Evolutionary conservation across 2,888 invertebrate genomes (phyloP).

Genomic region (Zygogramma bicolorata): DNA sequence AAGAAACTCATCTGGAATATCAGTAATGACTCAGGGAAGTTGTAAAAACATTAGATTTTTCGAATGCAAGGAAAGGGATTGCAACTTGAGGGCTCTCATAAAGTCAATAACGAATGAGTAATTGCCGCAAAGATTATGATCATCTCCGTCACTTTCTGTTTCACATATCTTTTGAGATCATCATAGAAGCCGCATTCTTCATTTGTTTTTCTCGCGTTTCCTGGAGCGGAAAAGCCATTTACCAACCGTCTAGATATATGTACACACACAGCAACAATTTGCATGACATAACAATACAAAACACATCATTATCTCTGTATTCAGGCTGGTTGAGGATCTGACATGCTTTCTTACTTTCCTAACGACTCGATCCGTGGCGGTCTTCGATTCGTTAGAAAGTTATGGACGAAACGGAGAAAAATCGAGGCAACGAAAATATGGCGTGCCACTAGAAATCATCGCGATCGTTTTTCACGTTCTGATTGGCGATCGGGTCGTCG

Average conservation of each 20-base stretch:
- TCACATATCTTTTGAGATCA: too few species aligned
- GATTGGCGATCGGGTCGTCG: slow-evolving; percentile 1
- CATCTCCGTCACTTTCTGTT: too few species aligned
- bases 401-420: slow-evolving; percentile 1
- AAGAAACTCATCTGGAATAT: too few species aligned
- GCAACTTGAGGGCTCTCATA: too few species aligned
- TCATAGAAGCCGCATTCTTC: not conserved
- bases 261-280: not conserved
- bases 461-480: slow-evolving; percentile 12
- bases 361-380: slow-evolving; percentile 7
- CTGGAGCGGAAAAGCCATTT: not conserved
- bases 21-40: too few species aligned
- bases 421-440: slow-evolving; percentile 17
- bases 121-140: too few species aligned
- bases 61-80: too few species aligned
- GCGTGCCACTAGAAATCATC: slow-evolving; percentile 6
- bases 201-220: not conserved
- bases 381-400: slow-evolving; percentile 20
- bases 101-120: too few species aligned
- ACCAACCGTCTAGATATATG: not conserved
- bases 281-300: slow-evolving; percentile 9
- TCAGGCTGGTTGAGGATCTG: slow-evolving; percentile 10
- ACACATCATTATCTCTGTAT: not conserved
- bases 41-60: too few species aligned
- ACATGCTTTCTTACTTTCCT: slow-evolving; percentile 31